Evolutionary conservation across 2,113 vertebrate species (phyloP), one percentile per base, ranked within the genome.

Genomic region (Gymnarchus niloticus): DNA sequence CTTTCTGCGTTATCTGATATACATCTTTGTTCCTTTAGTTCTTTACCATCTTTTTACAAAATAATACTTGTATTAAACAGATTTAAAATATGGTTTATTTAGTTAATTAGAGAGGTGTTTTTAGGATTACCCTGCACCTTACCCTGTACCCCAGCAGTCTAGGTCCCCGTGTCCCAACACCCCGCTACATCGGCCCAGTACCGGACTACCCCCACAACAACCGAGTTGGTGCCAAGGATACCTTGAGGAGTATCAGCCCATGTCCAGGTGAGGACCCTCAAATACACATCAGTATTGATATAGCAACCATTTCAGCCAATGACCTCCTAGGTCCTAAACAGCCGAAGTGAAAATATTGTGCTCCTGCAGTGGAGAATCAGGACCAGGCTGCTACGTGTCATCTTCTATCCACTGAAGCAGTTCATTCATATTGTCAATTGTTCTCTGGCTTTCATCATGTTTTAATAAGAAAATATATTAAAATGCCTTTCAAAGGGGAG

Each of bases 201-300:
- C 95, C 96, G 65, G 94, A 93, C 90, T 97, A 95, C 1, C 85
- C 94, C 14, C 93, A 96, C 33, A 95, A 91, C 90, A 93, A 94
- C 93, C 96, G 94, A 93, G 89, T 96, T 78, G 91, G 89, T 56
- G 87, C 96, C 86, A 91, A 90, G 73, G 97, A 98, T 56, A 93
- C 91, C 1, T 91, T 94, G 86, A 96, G 94, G 92, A 95, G 88
- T 93, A 91, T 95, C 88, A 95, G 93, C 9, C 87, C 93, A 33
- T 96, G 96, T 93, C 89, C 96, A 96, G 95, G 95, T 95, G 85
- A 61, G 88, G 21, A 19, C n/a, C 6, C 2, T 3, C 52, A 7
- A 14, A 54, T 54, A 54, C 52, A 54, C 6, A 7, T 7, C 6
- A 7, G 52, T 14, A 54, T 54, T 54, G 52, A 6, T 6, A 54